Base-by-base conservation (phyloP, 2,797 vertebrate genomes). In the Myoxocephalus aenaeus region DNA sequence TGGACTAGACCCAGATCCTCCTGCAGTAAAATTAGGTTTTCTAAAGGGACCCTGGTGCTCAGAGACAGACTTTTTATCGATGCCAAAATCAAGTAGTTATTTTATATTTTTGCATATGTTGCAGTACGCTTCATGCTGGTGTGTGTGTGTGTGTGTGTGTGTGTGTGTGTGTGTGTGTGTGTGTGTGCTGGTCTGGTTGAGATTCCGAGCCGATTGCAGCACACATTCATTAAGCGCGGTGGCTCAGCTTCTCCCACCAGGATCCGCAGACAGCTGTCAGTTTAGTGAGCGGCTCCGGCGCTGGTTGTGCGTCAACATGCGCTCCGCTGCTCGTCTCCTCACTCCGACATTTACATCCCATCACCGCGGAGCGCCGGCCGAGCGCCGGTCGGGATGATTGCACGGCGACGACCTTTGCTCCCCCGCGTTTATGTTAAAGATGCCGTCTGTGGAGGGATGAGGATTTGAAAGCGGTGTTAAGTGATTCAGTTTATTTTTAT, bases 241-340 rank as follows among this genome's bases (percentile, higher is more conserved):
- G 66, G 68, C 82, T 85, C 74, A 0, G 61, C 81, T 59, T 70
- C 72, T 69, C 57, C 61, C 81, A 66, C 64, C 58, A 72, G 70
- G 68, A 80, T 58, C 53, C 80, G 46, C 83, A 70, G 86, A 89
- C 87, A 82, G 85, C 86, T 90, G 89, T 88, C 86, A 86, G 70
- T 77, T 88, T 53, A 5, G 64, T 54, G 73, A 80, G 70, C 64
- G 69, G 65, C 79, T 86, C 81, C 75, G 59, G 29, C 69, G 12
- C 81, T 69, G 85, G 86, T 86, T 81, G 82, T 53, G 64, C 84
- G 74, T 86, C 83, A 77, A 62, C 82, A 77, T 81, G 76, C 63
- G 50, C 82, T 48, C 70, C 72, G 29, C 78, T 17, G 40, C 79
- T 74, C 83, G 36, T 65, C 58, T 58, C 73, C 84, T 65, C 40